These are phyloP conservation scores for Drosophila chauvacae DNA, from an alignment of 1,140 invertebrate genomes.

Conservation along the genomic window DNA sequence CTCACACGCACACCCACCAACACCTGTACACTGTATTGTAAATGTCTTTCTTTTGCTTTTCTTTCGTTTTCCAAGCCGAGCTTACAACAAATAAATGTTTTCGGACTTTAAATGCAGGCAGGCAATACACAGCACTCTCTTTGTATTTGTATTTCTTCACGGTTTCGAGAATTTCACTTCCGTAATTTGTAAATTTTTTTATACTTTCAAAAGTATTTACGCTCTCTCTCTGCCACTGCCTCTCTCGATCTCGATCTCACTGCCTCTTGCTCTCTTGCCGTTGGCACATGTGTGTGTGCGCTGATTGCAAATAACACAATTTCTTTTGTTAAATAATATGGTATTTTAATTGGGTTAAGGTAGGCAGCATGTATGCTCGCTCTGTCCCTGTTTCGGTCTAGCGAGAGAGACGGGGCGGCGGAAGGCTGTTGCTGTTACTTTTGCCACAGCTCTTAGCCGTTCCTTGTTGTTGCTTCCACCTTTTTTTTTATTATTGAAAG, in stretches of 20 bases:
- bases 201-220: conserved; percentile 77
- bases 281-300: conserved; percentile 40
- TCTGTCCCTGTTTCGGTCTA: conserved; percentile 42
- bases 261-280: conserved; percentile 33
- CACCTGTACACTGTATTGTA: conserved; percentile 15
- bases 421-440: conserved; percentile 21
- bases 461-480: conserved; percentile 35
- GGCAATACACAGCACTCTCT: conserved; percentile 26
- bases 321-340: conserved; percentile 84
- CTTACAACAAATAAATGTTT: conserved; percentile 25
- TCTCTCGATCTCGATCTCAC: conserved; percentile 11
- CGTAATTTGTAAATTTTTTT: conserved; percentile 54
- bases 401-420: conserved; percentile 4
- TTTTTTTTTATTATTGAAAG: conserved; percentile 55
- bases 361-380: conserved; percentile 76
- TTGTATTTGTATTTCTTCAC: conserved; percentile 43
- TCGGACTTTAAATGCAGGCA: conserved; percentile 52
- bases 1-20: conserved; percentile 28
- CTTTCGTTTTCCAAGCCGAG: conserved; percentile 44
- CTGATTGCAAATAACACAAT: conserved; percentile 79
- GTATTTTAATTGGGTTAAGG: conserved; percentile 84
- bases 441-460: conserved; percentile 23
- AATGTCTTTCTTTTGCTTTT: conserved; percentile 31
- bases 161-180: conserved; percentile 78
- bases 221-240: conserved; percentile 29